These are phyloP conservation scores for Tympanuchus pallidicinctus DNA, from an alignment of 2,113 vertebrate species.

Conservation along the genomic window DNA sequence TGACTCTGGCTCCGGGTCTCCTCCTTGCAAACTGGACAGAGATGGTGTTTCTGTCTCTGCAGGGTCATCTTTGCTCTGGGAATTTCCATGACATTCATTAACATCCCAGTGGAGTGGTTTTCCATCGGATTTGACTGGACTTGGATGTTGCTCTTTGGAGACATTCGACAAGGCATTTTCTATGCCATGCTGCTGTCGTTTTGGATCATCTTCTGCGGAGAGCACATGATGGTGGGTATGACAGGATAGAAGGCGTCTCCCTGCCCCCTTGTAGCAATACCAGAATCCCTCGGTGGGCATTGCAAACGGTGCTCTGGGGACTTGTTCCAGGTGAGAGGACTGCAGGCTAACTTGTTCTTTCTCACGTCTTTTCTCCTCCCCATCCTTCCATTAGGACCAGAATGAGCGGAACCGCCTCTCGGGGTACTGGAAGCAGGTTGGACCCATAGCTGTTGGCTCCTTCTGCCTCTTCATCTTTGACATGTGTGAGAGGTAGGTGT, in stretches of 20 bases:
- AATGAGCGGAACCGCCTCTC: conserved; percentile 92
- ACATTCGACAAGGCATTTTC: conserved; percentile 97
- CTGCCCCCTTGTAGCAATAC: neutral
- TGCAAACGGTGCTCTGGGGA: neutral
- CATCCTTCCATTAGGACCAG: conserved; percentile 84
- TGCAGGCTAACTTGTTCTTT: neutral
- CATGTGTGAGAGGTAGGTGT: conserved; percentile 95
- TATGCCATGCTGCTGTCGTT: conserved; percentile 98
- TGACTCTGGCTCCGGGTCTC: neutral
- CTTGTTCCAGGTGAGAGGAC: fast-evolving
- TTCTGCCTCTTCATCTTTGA: conserved; percentile 98
- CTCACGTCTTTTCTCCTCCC: neutral
- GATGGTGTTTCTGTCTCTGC: conserved; percentile 6
- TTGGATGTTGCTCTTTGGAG: conserved; percentile 97
- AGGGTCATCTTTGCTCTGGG: conserved; percentile 97
- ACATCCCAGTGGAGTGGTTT: conserved; percentile 98
- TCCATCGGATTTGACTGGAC: conserved; percentile 98
- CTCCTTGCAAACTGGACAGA: neutral
- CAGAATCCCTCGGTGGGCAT: neutral
- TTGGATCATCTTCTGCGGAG: conserved; percentile 99
- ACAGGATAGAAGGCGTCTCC: neutral
- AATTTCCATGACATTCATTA: conserved; percentile 98
- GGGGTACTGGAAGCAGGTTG: conserved; percentile 97
- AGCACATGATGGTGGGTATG: conserved; percentile 94
- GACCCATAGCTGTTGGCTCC: conserved; percentile 94